Evolutionary conservation across 2,113 vertebrate species (phyloP).

Genomic region (Lepisosteus osseus): DNA sequence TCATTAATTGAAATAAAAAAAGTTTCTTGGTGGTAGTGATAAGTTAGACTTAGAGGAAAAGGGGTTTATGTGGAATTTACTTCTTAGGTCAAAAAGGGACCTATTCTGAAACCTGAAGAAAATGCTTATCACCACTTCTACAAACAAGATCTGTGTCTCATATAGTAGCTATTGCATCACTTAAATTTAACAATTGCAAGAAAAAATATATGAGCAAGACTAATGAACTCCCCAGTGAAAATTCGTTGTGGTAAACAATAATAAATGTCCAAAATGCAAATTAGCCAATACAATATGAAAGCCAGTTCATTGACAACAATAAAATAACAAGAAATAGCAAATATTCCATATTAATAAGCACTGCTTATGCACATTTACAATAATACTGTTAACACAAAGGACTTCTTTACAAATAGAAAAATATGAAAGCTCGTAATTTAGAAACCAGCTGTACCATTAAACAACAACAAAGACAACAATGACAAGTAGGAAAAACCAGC

Average conservation of each 20-base stretch:
- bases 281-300: constrained; percentile 63
- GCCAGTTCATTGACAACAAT: constrained; percentile 65
- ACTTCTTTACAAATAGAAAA: constrained; percentile 57
- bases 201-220: constrained; percentile 26
- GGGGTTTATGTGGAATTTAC: too few species aligned
- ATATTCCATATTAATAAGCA: constrained; percentile 76
- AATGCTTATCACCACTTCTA: too few species aligned
- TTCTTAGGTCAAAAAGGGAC: too few species aligned
- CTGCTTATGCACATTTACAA: constrained; percentile 73
- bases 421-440: constrained; percentile 40
- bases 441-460: constrained; percentile 61
- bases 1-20: too few species aligned
- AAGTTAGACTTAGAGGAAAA: too few species aligned
- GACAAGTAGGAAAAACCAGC: constrained; percentile 22
- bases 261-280: constrained; percentile 37
- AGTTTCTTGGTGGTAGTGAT: too few species aligned
- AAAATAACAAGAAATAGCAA: constrained; percentile 56
- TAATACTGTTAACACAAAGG: constrained; percentile 63
- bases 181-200: too few species aligned
- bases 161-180: too few species aligned
- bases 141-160: too few species aligned
- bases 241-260: constrained; percentile 44
- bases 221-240: constrained; percentile 55
- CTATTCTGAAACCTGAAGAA: too few species aligned
- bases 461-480: constrained; percentile 30